Percentiles rank a stretch among this genome's conserved stretches.
These are phyloP conservation scores for Calcarius lapponicus DNA, from an alignment of 2,797 vertebrate species.

Conservation along the genomic window DNA sequence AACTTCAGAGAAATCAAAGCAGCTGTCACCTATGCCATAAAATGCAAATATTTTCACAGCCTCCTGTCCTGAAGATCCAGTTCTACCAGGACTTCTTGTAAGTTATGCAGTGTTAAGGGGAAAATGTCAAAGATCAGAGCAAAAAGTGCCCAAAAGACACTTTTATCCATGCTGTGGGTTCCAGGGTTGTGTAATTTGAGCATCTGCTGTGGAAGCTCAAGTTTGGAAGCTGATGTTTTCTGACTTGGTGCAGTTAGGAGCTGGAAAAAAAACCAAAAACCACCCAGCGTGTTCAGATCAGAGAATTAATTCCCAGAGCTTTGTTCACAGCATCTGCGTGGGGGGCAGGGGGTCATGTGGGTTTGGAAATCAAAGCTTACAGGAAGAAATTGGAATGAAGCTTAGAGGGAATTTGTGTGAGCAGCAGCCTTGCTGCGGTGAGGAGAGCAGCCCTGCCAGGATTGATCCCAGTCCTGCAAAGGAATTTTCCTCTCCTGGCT, in stretches of 20 bases:
- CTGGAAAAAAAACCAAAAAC: neutral
- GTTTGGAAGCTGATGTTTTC: neutral
- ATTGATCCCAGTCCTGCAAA: neutral
- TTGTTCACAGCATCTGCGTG: slow-evolving; percentile 30
- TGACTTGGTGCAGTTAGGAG: neutral
- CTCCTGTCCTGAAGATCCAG: neutral
- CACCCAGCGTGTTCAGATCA: neutral
- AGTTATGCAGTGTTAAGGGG: neutral
- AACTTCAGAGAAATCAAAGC: neutral
- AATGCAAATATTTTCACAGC: neutral
- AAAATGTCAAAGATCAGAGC: neutral
- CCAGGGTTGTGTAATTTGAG: neutral
- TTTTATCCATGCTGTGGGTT: neutral
- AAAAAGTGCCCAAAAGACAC: neutral
- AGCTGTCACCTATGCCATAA: neutral
- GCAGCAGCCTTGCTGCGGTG: neutral
- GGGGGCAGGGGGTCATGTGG: neutral
- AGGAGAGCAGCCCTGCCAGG: neutral
- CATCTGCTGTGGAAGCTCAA: neutral
- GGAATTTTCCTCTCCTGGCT: neutral
- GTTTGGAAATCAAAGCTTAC: slow-evolving; percentile 1
- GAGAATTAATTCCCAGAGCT: slow-evolving; percentile 42
- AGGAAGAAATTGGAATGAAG: neutral
- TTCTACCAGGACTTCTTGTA: neutral
- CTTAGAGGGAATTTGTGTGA: slow-evolving; percentile 11